A percentile compares a stretch with the other conserved stretches of the same genome.
Conservation (phyloP, 1,140 invertebrate species). For the Papilio glaucus region DNA sequence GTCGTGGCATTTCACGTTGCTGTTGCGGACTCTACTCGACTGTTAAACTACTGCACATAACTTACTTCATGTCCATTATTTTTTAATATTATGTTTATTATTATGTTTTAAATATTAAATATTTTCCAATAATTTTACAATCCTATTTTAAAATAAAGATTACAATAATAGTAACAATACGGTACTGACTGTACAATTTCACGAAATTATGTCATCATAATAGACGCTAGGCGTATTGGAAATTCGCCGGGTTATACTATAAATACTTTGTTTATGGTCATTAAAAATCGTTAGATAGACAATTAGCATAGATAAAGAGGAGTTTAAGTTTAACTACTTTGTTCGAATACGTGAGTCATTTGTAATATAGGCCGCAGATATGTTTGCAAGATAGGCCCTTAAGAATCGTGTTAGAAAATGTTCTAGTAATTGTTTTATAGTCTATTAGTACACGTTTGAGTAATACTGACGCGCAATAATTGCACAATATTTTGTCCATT, state of each 20-base stretch:
- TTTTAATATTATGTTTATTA: too few relatives aligned
- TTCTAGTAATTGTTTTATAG: conserved; percentile 23
- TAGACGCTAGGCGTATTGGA: too few relatives aligned
- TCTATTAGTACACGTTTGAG: conserved; percentile 28
- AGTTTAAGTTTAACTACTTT: background rate
- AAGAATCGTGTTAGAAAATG: conserved; percentile 10
- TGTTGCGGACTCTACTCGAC: too few relatives aligned
- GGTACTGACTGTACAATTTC: too few relatives aligned
- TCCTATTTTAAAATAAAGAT: too few relatives aligned
- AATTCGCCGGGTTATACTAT: too few relatives aligned
- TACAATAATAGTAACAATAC: background rate
- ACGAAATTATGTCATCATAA: too few relatives aligned
- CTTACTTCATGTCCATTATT: too few relatives aligned
- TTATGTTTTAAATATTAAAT: too few relatives aligned
- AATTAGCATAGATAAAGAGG: conserved; percentile 16
- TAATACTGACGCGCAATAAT: conserved; percentile 31
- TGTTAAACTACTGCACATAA: too few relatives aligned
- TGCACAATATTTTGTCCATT: conserved; percentile 33
- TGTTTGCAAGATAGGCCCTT: conserved; percentile 1
- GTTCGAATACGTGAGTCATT: conserved; percentile 10
- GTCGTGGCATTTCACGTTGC: too few relatives aligned
- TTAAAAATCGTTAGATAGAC: background rate
- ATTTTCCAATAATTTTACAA: too few relatives aligned
- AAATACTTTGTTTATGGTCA: background rate
- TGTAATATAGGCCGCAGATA: background rate